Evolutionary conservation across 2,888 invertebrate genomes (phyloP).

Genomic region (Drosophila emarginata): DNA sequence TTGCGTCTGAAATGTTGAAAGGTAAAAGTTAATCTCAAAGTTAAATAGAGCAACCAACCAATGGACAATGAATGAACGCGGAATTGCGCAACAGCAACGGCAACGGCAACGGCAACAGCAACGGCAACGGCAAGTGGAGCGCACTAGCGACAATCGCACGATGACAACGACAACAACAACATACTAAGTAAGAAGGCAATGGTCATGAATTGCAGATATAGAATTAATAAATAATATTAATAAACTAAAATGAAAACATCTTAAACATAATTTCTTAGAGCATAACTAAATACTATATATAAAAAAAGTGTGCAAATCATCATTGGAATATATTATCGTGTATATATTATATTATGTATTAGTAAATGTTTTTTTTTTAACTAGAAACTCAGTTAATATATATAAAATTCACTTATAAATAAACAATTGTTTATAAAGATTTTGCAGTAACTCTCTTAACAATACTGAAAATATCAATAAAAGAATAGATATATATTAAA

Average conservation of each 20-base stretch:
- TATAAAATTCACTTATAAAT: no score
- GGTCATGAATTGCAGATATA: background rate
- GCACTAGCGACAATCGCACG: constrained; percentile 10
- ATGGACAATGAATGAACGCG: constrained; percentile 44
- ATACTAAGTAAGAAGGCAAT: background rate
- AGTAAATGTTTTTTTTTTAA: no score
- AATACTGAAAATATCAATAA: no score
- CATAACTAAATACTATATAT: no score
- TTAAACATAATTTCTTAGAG: background rate
- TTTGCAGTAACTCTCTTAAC: no score
- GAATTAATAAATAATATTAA: background rate
- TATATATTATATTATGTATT: no score
- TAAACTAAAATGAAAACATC: background rate
- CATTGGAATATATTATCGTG: no score
- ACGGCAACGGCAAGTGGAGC: constrained; percentile 17
- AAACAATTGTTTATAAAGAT: no score
- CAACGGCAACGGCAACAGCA: background rate
- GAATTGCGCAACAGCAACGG: constrained; percentile 61
- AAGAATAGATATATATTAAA: no score
- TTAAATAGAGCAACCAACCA: constrained; percentile 47
- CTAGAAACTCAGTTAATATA: no score
- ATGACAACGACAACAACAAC: background rate
- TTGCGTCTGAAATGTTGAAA: constrained; percentile 45
- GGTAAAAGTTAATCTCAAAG: constrained; percentile 63
- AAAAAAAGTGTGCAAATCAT: no score